These are phyloP conservation scores for Xestia ashworthii DNA, from an alignment of 2,888 invertebrate genomes.

Conservation along the genomic window DNA sequence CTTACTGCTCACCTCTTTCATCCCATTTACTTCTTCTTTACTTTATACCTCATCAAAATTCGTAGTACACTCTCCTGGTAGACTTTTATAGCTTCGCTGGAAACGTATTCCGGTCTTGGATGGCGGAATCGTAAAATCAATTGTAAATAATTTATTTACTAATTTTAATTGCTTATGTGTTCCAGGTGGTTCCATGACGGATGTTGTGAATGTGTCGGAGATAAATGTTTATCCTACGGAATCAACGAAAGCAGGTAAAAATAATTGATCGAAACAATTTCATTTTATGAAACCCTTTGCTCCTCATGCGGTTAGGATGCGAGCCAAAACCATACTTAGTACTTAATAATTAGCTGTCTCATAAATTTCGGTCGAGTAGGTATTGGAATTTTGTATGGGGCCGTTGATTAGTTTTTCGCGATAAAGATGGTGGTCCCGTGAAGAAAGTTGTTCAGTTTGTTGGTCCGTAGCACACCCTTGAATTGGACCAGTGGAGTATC, in stretches of 20 bases:
- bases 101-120: background rate
- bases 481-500: no score
- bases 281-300: background rate
- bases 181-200: conserved; percentile 98
- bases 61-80: background rate
- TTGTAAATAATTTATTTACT: background rate
- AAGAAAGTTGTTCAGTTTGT: no score
- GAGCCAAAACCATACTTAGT: background rate
- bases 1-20: background rate
- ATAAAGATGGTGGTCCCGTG: no score
- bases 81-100: no score
- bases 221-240: conserved; percentile 97
- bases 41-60: background rate
- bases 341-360: no score
- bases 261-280: conserved; percentile 29
- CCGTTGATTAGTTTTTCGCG: no score
- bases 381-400: no score
- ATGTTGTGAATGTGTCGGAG: conserved; percentile 98
- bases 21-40: background rate
- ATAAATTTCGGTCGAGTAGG: no score
- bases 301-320: background rate
- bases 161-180: conserved; percentile 39
- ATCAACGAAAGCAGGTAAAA: conserved; percentile 95
- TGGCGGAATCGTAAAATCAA: background rate
- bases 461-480: no score